A percentile compares a stretch with the other conserved stretches of the same genome.
Conservation (phyloP, 1,140 invertebrate genomes). For the Nylanderia fulva region DNA sequence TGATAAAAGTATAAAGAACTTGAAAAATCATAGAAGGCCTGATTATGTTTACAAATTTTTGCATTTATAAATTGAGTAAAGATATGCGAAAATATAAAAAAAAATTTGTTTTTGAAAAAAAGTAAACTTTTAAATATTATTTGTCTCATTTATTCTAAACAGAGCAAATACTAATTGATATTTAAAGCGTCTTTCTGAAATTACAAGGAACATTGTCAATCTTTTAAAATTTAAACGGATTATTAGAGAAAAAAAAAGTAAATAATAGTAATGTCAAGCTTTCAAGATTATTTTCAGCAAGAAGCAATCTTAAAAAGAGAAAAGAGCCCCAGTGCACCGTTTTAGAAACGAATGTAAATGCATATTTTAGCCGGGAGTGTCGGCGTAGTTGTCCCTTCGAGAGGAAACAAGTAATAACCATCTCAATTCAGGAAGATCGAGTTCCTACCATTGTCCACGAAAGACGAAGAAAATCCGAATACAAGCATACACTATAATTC, state of each 20-base stretch:
- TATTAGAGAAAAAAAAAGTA: not conserved
- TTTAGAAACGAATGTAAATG: slow-evolving; percentile 24
- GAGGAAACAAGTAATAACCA: slow-evolving; percentile 25
- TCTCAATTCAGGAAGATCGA: slow-evolving; percentile 19
- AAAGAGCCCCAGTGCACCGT: not conserved
- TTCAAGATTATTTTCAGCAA: not conserved
- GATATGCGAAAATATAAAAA: not conserved
- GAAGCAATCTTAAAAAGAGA: not conserved
- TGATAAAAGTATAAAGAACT: too few species aligned
- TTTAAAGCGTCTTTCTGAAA: not conserved
- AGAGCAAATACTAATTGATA: not conserved
- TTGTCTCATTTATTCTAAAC: not conserved
- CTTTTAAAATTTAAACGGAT: not conserved
- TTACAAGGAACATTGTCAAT: not conserved
- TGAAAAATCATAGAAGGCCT: not conserved
- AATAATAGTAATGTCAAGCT: slow-evolving; percentile 10
- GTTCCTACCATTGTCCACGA: not conserved
- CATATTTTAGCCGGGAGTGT: slow-evolving; percentile 21
- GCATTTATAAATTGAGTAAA: not conserved
- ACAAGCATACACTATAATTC: not conserved
- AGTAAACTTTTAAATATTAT: not conserved
- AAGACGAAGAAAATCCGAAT: slow-evolving; percentile 14
- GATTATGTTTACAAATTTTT: not conserved
- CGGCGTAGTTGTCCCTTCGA: slow-evolving; percentile 18
- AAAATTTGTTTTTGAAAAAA: not conserved